Evolutionary conservation across 2,113 vertebrate species (phyloP), one percentile per base, ranked within the genome.

Genomic region (Heterochromis multidens): DNA sequence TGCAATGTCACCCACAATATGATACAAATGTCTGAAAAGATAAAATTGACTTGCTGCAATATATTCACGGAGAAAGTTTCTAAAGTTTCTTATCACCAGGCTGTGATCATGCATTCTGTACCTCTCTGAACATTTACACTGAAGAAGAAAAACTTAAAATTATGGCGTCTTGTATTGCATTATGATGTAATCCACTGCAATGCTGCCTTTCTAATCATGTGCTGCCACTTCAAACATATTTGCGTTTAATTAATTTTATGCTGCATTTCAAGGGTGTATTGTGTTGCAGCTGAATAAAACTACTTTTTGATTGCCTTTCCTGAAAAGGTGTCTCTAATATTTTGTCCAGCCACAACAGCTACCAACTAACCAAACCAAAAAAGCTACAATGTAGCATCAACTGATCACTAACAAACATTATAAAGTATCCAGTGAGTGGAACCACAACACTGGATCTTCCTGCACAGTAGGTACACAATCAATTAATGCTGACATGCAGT

Each of bases 151-250:
- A 52, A 40, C 7, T 16, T 10, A 5, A 61, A 29, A 49, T 56
- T 1, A 37, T 57, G 3, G 65, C 13, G 14, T 58, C 14, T 79
- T 83, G 29, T 6, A 74, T 13, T 54, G 27, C 31, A 52, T 54
- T 74, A 70, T 82, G 72, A 86, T 86, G 78, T 65, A 86, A 86
- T 27, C 13, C 29, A 61, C 52, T 63, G 80, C 60, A 85, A 85
- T 12, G 4, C 29, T 49, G 60, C 6, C 61, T 49, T n/a, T 27
- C 19, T 74, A 54, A 74, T 31, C 21, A 74, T 74, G 46, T n/a
- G 46, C 46, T 74, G 25, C 46, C 19, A 72, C 29, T 63, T 56
- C 27, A 77, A 52, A 74, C 13, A 25, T 63, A 54, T 74, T 76
- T 35, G 77, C 3, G 7, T 81, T 72, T 29, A 56, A 6, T 59